Base-by-base conservation (phyloP, 2,888 invertebrate genomes). In the Dioctria rufipes region DNA sequence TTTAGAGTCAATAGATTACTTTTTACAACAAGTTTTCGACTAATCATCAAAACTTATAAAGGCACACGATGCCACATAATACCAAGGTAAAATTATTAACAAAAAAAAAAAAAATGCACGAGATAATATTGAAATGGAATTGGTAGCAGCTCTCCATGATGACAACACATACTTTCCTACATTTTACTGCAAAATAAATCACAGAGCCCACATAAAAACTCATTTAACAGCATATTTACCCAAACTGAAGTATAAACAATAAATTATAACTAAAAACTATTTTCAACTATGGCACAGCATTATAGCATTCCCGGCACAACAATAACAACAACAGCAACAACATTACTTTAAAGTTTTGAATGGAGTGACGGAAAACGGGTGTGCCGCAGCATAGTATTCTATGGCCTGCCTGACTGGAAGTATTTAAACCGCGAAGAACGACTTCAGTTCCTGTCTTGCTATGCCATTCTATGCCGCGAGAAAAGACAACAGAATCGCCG, bases 261-360 rank as follows among this genome's bases (percentile, higher is more conserved):
- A 77, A 77, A 77, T 77, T 63, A 77, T 77, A 77, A 77, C 46
- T 42, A 77, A 13, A 77, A 77, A 77, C 77, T 77, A 77, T 77
- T 77, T 63, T 39, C 46, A 43, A 77, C n/a, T 13, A n/a, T 58
- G 40, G 11, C 13, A 3, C 54, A 54, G 51, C 51, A 46, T 25
- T 25, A 25, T 40, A 40, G 71, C 11, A 46, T 40, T 54, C 71
- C 58, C 42, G 54, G 6, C 71, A 54, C 54, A 54, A n/a, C 39
- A 51, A 5, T n/a, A 25, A 25, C 25, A 25, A 25, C 25, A 25
- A 42, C 11, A 42, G 54, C 39, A 6, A 25, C 25, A 25, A 25
- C 25, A 25, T 25, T 25, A 25, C 25, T 25, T 25, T 25, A 25
- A 13, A 40, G 39, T 60, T 73, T 58, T 73, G 42, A 73, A 58